Evolutionary conservation across 1,140 invertebrate species (phyloP).

Genomic region (Lasaia peninsularis): DNA sequence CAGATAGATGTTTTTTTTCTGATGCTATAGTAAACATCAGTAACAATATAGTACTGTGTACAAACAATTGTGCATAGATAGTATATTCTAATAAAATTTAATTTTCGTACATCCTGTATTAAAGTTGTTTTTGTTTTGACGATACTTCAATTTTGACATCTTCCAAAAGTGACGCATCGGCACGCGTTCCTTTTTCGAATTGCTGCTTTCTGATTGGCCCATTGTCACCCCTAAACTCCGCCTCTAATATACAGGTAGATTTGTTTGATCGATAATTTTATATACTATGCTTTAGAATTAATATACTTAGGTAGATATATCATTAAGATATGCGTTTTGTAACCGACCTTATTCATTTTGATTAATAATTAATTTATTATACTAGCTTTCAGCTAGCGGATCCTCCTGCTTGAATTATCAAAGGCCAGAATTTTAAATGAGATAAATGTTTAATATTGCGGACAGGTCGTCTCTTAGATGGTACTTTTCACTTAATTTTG

Average conservation of each 20-base stretch:
- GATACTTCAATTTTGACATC: constrained; percentile 44
- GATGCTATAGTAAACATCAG: too few relatives aligned
- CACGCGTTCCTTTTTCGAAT: constrained; percentile 42
- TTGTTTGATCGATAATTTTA: constrained; percentile 41
- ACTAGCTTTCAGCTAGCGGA: too few relatives aligned
- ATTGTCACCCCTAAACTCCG: constrained; percentile 21
- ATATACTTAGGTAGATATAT: neutral
- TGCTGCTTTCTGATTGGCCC: constrained; percentile 30
- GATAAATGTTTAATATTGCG: too few relatives aligned
- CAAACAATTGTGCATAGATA: too few relatives aligned
- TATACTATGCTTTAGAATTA: neutral
- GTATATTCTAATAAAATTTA: neutral
- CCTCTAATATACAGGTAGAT: constrained; percentile 35
- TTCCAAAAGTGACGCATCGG: constrained; percentile 34
- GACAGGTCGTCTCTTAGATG: too few relatives aligned
- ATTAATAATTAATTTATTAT: too few relatives aligned
- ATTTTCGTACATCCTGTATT: constrained; percentile 18
- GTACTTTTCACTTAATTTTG: too few relatives aligned
- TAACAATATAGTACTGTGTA: too few relatives aligned
- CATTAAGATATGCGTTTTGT: constrained; percentile 8
- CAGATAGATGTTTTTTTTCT: too few relatives aligned
- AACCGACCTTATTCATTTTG: neutral
- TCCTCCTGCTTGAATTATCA: too few relatives aligned
- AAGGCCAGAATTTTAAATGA: too few relatives aligned
- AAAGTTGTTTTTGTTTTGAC: constrained; percentile 32